Evolutionary conservation across 2,797 vertebrate genomes (phyloP).

Genomic region (Molothrus ater): DNA sequence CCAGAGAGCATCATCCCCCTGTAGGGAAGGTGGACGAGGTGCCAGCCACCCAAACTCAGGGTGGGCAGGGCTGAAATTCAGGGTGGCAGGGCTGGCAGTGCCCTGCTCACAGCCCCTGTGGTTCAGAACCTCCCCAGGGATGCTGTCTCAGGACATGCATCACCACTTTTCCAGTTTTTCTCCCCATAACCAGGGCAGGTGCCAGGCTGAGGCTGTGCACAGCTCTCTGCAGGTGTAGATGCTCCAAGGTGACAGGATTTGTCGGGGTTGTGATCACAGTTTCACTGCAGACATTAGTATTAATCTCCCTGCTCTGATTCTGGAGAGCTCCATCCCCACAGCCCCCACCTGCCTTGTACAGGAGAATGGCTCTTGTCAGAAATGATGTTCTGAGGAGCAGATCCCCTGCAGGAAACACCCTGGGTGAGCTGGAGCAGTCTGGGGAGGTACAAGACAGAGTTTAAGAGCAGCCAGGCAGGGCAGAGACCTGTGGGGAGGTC

Average conservation of each 20-base stretch:
- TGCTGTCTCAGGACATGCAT: accelerated
- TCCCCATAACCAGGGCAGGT: too few species aligned
- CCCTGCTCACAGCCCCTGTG: not conserved
- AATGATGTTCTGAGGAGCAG: not conserved
- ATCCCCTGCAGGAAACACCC: not conserved
- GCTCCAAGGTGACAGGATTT: not conserved
- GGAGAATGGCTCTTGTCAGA: not conserved
- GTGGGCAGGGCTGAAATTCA: not conserved
- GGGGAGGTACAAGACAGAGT: not conserved
- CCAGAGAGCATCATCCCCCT: not conserved
- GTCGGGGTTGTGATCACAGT: not conserved
- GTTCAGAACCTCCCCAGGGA: accelerated
- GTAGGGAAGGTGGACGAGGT: not conserved
- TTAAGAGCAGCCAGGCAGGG: not conserved
- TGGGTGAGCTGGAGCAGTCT: not conserved
- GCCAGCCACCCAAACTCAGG: not conserved
- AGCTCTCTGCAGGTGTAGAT: not conserved
- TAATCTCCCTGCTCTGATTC: not conserved
- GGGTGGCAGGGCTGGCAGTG: not conserved
- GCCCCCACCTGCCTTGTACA: not conserved
- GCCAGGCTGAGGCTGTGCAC: not conserved
- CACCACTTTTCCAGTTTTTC: not conserved
- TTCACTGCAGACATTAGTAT: not conserved
- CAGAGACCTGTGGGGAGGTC: not conserved
- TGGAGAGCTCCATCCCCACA: not conserved